A percentile compares a stretch with the other conserved stretches of the same genome.
These are phyloP conservation scores for Campoletis sonorensis DNA, from an alignment of 1,140 invertebrate species.

Conservation along the genomic window DNA sequence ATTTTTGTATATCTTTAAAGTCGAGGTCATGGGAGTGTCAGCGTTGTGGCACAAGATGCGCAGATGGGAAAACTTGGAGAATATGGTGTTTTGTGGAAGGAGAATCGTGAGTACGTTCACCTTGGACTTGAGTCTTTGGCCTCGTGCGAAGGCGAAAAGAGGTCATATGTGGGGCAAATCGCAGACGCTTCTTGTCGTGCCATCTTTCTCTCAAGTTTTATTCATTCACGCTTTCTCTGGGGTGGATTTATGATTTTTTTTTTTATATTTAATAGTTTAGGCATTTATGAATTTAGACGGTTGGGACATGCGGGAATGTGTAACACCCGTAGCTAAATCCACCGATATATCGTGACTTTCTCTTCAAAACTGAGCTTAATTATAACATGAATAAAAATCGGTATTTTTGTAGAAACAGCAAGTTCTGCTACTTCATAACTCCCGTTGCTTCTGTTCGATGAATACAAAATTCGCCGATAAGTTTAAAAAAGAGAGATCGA, in stretches of 20 bases:
- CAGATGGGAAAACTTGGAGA: not conserved
- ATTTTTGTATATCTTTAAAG: not conserved
- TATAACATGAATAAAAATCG: not conserved
- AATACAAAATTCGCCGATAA: too few species aligned
- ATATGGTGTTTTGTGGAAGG: slow-evolving; percentile 1
- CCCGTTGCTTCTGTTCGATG: too few species aligned
- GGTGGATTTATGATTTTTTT: too few species aligned
- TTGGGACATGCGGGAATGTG: too few species aligned
- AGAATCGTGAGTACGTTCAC: slow-evolving; percentile 38
- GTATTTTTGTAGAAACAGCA: too few species aligned
- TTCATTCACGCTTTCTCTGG: not conserved
- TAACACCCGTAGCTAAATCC: too few species aligned
- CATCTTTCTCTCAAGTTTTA: not conserved
- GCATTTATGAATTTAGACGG: not conserved
- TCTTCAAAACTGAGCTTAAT: not conserved
- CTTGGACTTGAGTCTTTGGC: slow-evolving; percentile 44
- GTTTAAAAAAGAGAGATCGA: too few species aligned
- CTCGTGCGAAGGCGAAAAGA: slow-evolving; percentile 36
- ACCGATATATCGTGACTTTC: not conserved
- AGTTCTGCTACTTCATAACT: too few species aligned
- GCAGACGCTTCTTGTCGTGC: slow-evolving; percentile 30
- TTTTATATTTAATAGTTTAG: not conserved
- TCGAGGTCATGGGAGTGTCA: not conserved
- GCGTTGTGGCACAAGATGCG: not conserved
- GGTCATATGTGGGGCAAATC: slow-evolving; percentile 49